Evolutionary conservation across 1,140 invertebrate species (phyloP).

Genomic region (Piezodorus guildinii): DNA sequence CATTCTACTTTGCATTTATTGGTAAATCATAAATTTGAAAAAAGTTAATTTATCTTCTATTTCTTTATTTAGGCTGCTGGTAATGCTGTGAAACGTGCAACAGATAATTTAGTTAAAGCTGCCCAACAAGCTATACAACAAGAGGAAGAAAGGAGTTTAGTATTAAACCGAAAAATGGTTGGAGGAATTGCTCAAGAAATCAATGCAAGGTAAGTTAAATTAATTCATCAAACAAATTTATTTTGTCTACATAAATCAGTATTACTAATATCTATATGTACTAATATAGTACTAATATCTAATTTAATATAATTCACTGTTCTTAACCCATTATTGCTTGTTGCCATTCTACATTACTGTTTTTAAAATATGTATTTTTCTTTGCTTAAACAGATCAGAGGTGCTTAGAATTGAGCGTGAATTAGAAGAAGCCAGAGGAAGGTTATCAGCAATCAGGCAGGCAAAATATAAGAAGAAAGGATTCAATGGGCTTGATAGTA

Average conservation of each 20-base stretch:
- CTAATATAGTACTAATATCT: too few relatives aligned
- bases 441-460: slow-evolving; percentile 71
- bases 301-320: too few relatives aligned
- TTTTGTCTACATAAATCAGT: too few relatives aligned
- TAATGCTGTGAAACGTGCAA: slow-evolving; percentile 93
- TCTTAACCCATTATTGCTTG: too few relatives aligned
- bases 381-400: slow-evolving; percentile 45
- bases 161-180: slow-evolving; percentile 84
- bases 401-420: slow-evolving; percentile 88
- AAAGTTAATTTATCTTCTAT: background rate
- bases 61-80: slow-evolving; percentile 61
- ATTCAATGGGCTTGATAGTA: slow-evolving; percentile 39
- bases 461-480: slow-evolving; percentile 65
- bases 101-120: slow-evolving; percentile 88
- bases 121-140: slow-evolving; percentile 86
- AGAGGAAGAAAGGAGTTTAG: slow-evolving; percentile 79
- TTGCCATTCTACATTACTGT: too few relatives aligned
- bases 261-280: too few relatives aligned
- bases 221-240: too few relatives aligned
- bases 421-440: slow-evolving; percentile 80
- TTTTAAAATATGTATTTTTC: too few relatives aligned
- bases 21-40: background rate
- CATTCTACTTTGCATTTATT: background rate
- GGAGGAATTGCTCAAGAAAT: slow-evolving; percentile 89
- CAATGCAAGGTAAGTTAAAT: slow-evolving; percentile 45